Conservation (phyloP, 2,888 invertebrate genomes). For the Syritta pipiens region DNA sequence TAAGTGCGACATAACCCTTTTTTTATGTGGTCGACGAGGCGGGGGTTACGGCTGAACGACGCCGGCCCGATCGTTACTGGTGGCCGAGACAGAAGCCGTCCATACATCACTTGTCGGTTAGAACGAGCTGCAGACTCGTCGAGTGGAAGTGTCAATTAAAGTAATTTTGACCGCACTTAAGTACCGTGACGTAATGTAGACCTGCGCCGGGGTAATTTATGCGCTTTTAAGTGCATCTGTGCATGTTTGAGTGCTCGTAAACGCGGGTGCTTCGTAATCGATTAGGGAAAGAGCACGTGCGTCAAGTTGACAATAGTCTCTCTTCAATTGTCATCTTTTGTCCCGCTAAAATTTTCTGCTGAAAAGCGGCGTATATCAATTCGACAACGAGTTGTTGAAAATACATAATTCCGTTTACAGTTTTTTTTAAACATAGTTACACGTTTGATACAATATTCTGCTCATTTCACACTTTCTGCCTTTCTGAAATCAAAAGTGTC, state of each 20-base stretch:
- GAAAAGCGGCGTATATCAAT: too few species aligned
- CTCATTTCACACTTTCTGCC: too few species aligned
- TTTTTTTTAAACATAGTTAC: too few species aligned
- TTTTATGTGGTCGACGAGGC: too few species aligned
- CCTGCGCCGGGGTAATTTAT: background rate
- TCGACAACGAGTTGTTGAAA: too few species aligned
- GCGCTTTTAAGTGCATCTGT: background rate
- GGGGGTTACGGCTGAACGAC: constrained; percentile 52
- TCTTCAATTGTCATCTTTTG: too few species aligned
- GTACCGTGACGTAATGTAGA: background rate
- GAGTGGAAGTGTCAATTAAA: constrained; percentile 23
- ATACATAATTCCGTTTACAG: too few species aligned
- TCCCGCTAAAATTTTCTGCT: too few species aligned
- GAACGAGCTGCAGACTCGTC: constrained; percentile 4
- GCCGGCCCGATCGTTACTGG: constrained; percentile 11
- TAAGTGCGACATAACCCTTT: constrained; percentile 62
- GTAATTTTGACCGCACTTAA: background rate
- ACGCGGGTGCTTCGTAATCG: background rate
- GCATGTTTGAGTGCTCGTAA: background rate
- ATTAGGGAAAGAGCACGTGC: background rate
- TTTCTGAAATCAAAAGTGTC: too few species aligned
- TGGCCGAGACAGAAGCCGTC: constrained; percentile 39
- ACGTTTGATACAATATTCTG: too few species aligned
- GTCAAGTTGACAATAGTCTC: background rate
- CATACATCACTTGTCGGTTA: constrained; percentile 35